Percentiles rank a stretch among this genome's conserved stretches.
phyloP scores from a whole-genome alignment of 2,113 vertebrate genomes.

The Peucedramus taeniatus region DNA sequence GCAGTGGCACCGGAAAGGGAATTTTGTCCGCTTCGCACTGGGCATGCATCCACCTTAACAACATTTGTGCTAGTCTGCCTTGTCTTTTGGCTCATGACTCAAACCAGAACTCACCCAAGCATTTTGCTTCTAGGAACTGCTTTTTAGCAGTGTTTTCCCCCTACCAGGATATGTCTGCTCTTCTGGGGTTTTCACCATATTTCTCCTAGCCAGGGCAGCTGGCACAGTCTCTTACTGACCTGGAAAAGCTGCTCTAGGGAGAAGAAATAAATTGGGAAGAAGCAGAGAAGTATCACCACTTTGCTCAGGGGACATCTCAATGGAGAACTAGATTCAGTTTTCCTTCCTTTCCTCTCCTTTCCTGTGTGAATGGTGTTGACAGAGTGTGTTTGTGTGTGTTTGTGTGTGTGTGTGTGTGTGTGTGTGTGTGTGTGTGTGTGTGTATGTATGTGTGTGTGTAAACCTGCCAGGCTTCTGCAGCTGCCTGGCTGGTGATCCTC shows the following conservation, averaged over 20 bases:
- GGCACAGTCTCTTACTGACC: neutral
- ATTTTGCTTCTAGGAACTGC: neutral
- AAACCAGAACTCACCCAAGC: neutral
- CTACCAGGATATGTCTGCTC: neutral
- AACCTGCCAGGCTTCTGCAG: neutral
- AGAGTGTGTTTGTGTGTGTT: too few species aligned
- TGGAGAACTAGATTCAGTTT: neutral
- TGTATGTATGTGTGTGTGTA: neutral
- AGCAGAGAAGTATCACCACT: neutral
- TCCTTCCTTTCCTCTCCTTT: neutral
- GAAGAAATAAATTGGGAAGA: neutral
- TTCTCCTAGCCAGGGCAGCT: neutral
- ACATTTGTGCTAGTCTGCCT: neutral
- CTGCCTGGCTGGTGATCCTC: neutral
- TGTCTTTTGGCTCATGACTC: neutral
- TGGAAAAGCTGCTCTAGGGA: neutral
- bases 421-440: too few species aligned
- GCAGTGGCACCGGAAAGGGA: neutral
- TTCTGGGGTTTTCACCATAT: neutral
- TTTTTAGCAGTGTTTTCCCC: neutral
- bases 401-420: neutral
- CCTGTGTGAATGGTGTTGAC: neutral
- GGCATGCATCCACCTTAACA: neutral
- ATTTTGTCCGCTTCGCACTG: neutral
- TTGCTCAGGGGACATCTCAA: neutral